Percentiles rank a stretch among this genome's conserved stretches.
Conservation (phyloP, 2,113 vertebrate genomes). For the Prunella himalayana region DNA sequence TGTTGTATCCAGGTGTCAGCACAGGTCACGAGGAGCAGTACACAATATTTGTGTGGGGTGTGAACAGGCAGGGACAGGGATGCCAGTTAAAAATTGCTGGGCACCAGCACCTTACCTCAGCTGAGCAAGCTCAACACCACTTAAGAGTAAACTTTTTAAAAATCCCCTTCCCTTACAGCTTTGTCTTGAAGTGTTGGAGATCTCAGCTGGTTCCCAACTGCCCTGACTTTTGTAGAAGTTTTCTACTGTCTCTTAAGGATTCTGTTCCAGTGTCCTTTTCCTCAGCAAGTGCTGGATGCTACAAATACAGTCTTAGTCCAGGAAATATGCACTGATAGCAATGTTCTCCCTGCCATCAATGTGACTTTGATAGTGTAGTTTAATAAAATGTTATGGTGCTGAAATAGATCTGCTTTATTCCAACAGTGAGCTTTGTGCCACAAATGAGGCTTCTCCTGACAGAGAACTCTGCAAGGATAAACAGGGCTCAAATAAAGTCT, state of each 20-base stretch:
- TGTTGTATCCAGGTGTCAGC: background rate
- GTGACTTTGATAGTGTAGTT: slow-evolving; percentile 70
- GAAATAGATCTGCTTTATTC: slow-evolving; percentile 16
- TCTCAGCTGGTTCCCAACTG: background rate
- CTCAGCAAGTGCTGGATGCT: slow-evolving; percentile 8
- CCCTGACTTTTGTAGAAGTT: slow-evolving; percentile 50
- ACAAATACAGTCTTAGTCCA: background rate
- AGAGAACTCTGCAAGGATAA: background rate
- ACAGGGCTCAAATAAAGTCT: rapidly evolving
- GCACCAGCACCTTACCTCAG: background rate
- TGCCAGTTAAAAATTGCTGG: background rate
- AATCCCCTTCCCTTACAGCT: background rate
- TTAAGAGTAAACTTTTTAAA: background rate
- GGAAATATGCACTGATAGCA: slow-evolving; percentile 33
- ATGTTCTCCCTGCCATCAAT: slow-evolving; percentile 51
- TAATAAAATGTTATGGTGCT: slow-evolving; percentile 66
- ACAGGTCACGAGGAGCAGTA: background rate
- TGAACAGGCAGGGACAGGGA: background rate
- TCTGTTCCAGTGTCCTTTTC: background rate
- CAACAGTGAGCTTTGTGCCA: background rate
- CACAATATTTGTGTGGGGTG: slow-evolving; percentile 67
- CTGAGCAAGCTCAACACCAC: background rate
- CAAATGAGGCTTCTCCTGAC: rapidly evolving
- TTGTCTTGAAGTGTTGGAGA: background rate
- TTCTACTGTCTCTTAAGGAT: slow-evolving; percentile 48